phyloP scores from a whole-genome alignment of 2,113 vertebrate genomes.

The Silurus meridionalis region DNA sequence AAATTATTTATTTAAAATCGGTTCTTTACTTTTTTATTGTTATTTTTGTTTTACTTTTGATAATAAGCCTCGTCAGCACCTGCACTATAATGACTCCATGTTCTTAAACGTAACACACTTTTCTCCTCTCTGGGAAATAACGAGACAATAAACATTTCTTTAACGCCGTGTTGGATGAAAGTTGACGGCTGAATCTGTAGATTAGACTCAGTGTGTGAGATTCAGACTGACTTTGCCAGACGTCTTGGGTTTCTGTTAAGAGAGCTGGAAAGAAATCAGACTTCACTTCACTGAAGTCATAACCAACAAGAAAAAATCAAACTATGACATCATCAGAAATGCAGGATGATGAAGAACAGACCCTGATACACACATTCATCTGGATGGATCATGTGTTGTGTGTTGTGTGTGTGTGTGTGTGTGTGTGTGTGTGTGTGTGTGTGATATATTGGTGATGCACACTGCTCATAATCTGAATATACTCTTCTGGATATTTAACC shows the following conservation, averaged over 20 bases:
- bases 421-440: neutral
- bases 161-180: neutral
- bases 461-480: neutral
- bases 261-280: neutral
- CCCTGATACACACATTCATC: neutral
- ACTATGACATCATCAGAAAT: neutral
- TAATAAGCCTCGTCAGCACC: too few species aligned
- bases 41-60: too few species aligned
- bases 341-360: neutral
- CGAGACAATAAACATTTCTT: neutral
- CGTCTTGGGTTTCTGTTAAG: neutral
- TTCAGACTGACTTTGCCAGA: neutral
- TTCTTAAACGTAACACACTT: neutral
- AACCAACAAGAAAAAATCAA: neutral
- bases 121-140: neutral
- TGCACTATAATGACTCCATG: neutral
- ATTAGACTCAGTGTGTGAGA: neutral
- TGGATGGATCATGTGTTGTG: neutral
- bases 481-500: neutral
- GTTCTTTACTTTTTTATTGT: too few species aligned
- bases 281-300: neutral
- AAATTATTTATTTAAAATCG: too few species aligned
- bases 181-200: neutral
- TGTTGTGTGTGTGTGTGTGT: constrained; percentile 8
- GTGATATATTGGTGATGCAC: neutral